Evolutionary conservation across 2,888 invertebrate species (phyloP), one percentile per base, ranked within the genome.

Genomic region (Drepanosiphum platanoidis): DNA sequence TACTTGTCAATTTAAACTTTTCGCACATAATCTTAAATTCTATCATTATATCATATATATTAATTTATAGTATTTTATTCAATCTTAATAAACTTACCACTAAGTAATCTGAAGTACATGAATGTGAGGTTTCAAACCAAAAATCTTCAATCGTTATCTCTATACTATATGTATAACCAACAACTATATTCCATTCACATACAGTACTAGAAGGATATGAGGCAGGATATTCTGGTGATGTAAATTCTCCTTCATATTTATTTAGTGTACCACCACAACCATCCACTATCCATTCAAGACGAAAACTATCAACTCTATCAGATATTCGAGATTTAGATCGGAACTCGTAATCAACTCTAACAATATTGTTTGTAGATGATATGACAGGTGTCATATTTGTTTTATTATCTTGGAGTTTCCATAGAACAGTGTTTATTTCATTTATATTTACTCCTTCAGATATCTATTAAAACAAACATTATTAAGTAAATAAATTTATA

Each of bases 141-240:
- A 96, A 88, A 30, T 93, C 91, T 1, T 89, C 87, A 87, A 97
- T 91, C 1, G 91, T 92, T 3, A 97, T 90, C 88, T 92, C 91
- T 46, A 84, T 68, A 11, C 30, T 39, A 27, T 92, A 92, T 0
- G 94, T 94, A n/a, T 90, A 89, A 15, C 92, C 91, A 0, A 93
- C 93, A 87, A 92, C 92, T 87, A 97, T 94, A 15, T 92, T 89
- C 97, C 97, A 97, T 87, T 94, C 92, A 89, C 97, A 97, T 30
- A 88, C 88, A 11, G 86, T 77, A 70, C 66, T 80, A 34, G 86
- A 72, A 18, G 86, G 81, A 58, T 88, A 87, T 22, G 58, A 30
- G 3, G 36, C 39, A 0, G 88, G 88, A 81, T 88, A 88, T 66
- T 86, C 79, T 1, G 88, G 88, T 34, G 95, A 92, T 0, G 90